phyloP scores from a whole-genome alignment of 2,113 vertebrate genomes.

The Saguinus imperator region DNA sequence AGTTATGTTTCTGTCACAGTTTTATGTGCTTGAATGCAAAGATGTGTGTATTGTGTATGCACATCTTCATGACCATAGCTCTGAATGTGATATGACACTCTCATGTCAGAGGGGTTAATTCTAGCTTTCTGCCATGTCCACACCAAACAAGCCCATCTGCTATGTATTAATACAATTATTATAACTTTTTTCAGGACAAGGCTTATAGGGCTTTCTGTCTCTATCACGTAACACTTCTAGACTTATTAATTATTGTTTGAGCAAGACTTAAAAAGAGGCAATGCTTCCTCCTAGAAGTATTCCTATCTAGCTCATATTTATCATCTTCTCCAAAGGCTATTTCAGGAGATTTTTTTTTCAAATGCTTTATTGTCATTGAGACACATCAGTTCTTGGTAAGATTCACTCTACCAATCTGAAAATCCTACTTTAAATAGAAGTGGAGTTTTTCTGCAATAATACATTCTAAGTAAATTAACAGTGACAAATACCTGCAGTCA shows the following conservation, averaged over 20 bases:
- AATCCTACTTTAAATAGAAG: neutral
- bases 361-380: neutral
- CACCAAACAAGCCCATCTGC: neutral
- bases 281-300: neutral
- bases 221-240: neutral
- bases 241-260: neutral
- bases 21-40: neutral
- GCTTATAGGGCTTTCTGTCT: neutral
- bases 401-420: neutral
- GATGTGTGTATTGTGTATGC: neutral
- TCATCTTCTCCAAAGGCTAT: neutral
- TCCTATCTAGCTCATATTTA: neutral
- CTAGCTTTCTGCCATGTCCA: neutral
- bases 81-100: neutral
- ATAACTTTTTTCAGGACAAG: neutral
- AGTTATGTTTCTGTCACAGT: neutral
- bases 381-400: neutral
- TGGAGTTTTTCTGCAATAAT: neutral
- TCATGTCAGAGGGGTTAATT: neutral
- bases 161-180: neutral
- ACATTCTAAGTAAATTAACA: neutral
- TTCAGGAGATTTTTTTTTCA: neutral
- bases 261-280: neutral
- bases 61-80: neutral
- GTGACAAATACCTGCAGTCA: neutral